phyloP scores from a whole-genome alignment of 2,113 vertebrate species.

The Corythoichthys haematopterus region DNA sequence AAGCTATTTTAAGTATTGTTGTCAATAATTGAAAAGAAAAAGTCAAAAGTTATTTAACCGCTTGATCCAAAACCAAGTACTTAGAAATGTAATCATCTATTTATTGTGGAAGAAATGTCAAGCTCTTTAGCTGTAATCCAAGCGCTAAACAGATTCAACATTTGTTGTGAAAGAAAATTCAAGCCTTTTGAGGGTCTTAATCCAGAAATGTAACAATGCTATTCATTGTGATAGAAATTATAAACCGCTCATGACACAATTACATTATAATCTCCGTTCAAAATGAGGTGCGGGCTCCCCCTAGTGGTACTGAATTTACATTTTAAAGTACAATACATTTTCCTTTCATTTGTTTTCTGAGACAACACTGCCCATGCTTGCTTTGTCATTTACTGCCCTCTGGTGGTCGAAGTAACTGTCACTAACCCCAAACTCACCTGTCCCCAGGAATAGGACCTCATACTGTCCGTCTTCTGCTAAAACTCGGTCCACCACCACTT shows the following conservation, averaged over 20 bases:
- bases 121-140: not conserved
- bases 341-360: not conserved
- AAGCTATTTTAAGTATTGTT: no score
- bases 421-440: conserved; percentile 71
- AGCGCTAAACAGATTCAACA: no score
- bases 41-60: no score
- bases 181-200: no score
- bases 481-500: conserved; percentile 91
- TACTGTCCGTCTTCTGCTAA: conserved; percentile 92
- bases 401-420: conserved; percentile 30
- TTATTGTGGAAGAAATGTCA: not conserved
- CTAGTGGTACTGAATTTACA: not conserved
- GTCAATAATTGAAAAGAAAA: no score
- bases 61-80: no score
- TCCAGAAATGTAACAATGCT: no score
- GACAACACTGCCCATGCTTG: not conserved
- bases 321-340: not conserved
- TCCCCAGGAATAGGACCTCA: conserved; percentile 94
- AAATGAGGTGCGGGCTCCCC: not conserved
- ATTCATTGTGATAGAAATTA: no score
- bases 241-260: no score
- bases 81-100: no score
- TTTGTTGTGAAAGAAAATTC: no score
- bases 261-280: not conserved
- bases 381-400: conserved; percentile 39